These are phyloP conservation scores for Dicerorhinus sumatrensis DNA, from an alignment of 2,113 vertebrate genomes.

Conservation along the genomic window DNA sequence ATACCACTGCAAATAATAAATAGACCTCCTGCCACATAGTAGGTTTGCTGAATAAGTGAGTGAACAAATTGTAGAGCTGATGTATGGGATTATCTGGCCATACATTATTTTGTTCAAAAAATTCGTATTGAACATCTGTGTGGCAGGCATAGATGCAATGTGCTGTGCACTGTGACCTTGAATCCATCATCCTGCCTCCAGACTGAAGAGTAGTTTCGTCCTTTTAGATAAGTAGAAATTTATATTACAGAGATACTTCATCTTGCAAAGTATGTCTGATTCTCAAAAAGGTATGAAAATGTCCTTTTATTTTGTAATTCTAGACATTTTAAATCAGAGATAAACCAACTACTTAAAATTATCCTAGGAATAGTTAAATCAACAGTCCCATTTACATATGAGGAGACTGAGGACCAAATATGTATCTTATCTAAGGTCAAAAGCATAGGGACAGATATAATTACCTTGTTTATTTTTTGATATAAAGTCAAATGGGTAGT, in stretches of 20 bases:
- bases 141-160: background rate
- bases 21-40: background rate
- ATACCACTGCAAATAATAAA: background rate
- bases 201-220: background rate
- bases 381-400: background rate
- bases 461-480: background rate
- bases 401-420: background rate
- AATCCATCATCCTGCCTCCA: background rate
- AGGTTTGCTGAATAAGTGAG: background rate
- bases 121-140: background rate
- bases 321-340: conserved; percentile 42
- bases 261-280: background rate
- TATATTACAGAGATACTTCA: conserved; percentile 46
- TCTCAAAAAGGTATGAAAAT: conserved; percentile 29
- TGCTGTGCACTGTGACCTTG: background rate
- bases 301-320: conserved; percentile 47
- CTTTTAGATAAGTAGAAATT: conserved; percentile 57
- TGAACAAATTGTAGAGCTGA: background rate
- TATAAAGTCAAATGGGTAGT: background rate
- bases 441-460: background rate
- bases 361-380: conserved; percentile 25
- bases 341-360: conserved; percentile 27
- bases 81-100: background rate
- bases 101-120: background rate
- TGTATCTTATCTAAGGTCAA: background rate